These are phyloP conservation scores for Cyprinus carpio DNA, from an alignment of 2,113 vertebrate genomes.

Conservation along the genomic window DNA sequence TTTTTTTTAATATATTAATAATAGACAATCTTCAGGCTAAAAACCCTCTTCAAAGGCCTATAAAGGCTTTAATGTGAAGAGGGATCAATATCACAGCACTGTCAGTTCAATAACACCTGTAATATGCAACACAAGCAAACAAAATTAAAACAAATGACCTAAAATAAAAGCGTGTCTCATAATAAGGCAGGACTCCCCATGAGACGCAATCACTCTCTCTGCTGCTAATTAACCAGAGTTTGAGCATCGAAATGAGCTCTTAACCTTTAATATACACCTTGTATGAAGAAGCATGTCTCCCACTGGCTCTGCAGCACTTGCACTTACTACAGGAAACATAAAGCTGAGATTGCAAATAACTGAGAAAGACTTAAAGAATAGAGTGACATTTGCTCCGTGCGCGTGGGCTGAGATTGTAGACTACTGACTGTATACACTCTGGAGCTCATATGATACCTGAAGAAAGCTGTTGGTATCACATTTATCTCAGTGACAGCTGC, in stretches of 20 bases:
- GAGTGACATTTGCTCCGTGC: not conserved
- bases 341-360: not conserved
- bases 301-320: not conserved
- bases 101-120: not conserved
- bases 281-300: not conserved
- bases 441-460: too few relatives aligned
- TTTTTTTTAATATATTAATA: too few relatives aligned
- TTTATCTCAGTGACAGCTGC: too few relatives aligned
- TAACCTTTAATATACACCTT: conserved; percentile 7
- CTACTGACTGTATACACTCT: too few relatives aligned
- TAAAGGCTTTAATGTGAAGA: not conserved
- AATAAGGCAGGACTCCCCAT: not conserved
- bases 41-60: not conserved
- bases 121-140: not conserved
- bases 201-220: not conserved
- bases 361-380: not conserved
- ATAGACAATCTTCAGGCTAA: not conserved
- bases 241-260: not conserved
- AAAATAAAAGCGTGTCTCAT: not conserved
- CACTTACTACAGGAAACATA: not conserved
- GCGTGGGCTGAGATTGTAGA: too few relatives aligned
- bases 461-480: too few relatives aligned
- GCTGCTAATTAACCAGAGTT: not conserved
- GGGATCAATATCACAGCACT: not conserved
- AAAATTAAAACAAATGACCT: not conserved